phyloP scores from a whole-genome alignment of 2,888 invertebrate genomes.

The Euspilapteryx auroguttella region DNA sequence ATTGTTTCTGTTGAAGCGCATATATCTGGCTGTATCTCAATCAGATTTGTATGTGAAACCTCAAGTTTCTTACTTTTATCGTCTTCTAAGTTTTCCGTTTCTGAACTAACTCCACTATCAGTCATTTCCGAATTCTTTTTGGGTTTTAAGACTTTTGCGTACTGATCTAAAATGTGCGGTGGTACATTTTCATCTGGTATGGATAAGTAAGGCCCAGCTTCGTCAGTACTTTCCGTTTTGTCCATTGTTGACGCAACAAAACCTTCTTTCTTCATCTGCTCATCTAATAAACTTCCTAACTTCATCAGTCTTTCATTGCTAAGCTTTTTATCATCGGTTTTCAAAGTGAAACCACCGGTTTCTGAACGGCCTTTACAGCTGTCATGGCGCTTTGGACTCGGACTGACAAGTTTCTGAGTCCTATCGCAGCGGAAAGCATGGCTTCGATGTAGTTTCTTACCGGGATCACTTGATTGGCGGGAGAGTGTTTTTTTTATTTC shows the following conservation, averaged over 20 bases:
- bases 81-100: conserved; percentile 37
- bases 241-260: conserved; percentile 17
- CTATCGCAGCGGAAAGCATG: conserved; percentile 63
- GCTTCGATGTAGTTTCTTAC: conserved; percentile 59
- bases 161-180: conserved; percentile 45
- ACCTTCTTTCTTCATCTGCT: conserved; percentile 45
- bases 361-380: conserved; percentile 40
- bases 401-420: conserved; percentile 25
- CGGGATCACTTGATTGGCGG: conserved; percentile 50
- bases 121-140: conserved; percentile 38
- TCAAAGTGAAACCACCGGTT: conserved; percentile 28
- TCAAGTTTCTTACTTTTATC: conserved; percentile 7
- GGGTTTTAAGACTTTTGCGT: conserved; percentile 41
- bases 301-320: conserved; percentile 39
- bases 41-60: conserved; percentile 18
- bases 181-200: conserved; percentile 42
- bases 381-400: conserved; percentile 32
- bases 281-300: conserved; percentile 39
- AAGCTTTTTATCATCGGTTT: conserved; percentile 34
- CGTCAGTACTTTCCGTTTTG: conserved; percentile 13
- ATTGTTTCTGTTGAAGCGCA: conserved; percentile 44
- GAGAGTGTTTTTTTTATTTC: conserved; percentile 31
- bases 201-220: conserved; percentile 16
- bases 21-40: conserved; percentile 21
- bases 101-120: conserved; percentile 52